Base-by-base conservation (phyloP, 2,113 vertebrate genomes). In the Rhea americana region DNA sequence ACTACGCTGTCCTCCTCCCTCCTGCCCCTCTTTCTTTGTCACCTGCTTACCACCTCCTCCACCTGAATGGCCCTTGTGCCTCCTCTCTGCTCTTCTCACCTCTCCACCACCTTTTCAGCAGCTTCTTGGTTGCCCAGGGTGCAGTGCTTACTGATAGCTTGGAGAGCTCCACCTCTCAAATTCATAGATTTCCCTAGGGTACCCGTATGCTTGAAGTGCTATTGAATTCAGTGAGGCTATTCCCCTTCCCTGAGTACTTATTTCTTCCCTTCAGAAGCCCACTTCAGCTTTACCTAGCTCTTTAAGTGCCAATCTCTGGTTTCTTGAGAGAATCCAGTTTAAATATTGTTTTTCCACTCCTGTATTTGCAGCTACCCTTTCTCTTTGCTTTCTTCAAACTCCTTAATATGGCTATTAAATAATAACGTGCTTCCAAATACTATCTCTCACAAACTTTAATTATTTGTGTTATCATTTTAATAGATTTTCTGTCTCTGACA, bases 251-350 rank as follows among this genome's bases (percentile, higher is more conserved):
- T 7, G 3, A 51, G n/a, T 70, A 73, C 35, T n/a, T 73, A 17
- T 1, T 2, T 45, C 62, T 93, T 43, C 37, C 28, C 10, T 76
- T 65, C 11, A 51, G 45, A 63, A 90, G 53, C 85, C 68, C 68
- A 53, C 87, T 91, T 81, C 13, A 5, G 86, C 87, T 72, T 84
- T 94, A 82, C 32, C n/a, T 37, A 48, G 9, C 13, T 82, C 25
- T 77, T 82, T 89, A 89, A 91, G 35, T 78, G 82, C 89, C 93
- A 91, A 10, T 83, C 94, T 72, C 75, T 92, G 87, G 66, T 79
- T 84, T 37, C 68, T 73, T 66, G 48, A 58, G 51, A 65, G 43
- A 83, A 48, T 26, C 39, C 9, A 26, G 53, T 37, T 82, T 22
- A 93, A 58, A 63, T 68, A 35, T 45, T 5, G 30, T 78, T 77